Evolutionary conservation across 2,888 invertebrate species (phyloP).

Genomic region (Tachina lurida): DNA sequence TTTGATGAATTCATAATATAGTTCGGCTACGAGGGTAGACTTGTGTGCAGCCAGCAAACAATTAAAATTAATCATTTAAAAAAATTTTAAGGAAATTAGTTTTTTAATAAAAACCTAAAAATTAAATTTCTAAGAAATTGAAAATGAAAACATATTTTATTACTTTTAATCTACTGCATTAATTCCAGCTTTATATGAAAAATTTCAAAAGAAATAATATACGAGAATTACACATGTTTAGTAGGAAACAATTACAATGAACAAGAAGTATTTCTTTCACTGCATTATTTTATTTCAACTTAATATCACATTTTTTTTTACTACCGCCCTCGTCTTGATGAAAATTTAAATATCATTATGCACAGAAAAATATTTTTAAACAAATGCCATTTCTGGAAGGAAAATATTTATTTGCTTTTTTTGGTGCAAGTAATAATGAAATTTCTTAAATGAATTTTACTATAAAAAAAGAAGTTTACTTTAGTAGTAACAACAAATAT

Average conservation of each 20-base stretch:
- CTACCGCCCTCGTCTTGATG: background rate
- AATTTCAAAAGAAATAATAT: too few species aligned
- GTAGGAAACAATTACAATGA: too few species aligned
- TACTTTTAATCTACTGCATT: too few species aligned
- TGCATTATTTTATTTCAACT: background rate
- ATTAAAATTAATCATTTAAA: background rate
- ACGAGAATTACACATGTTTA: too few species aligned
- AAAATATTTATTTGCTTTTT: slow-evolving; percentile 27
- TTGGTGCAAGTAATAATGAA: slow-evolving; percentile 11
- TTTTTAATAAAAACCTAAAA: background rate
- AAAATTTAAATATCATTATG: slow-evolving; percentile 54
- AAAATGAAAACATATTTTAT: too few species aligned
- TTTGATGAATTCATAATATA: slow-evolving; percentile 62
- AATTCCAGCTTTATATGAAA: too few species aligned
- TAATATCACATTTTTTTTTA: background rate
- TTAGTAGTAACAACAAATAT: background rate
- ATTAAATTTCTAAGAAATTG: background rate
- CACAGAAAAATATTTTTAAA: background rate
- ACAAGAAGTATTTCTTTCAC: too few species aligned
- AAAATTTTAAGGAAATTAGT: background rate
- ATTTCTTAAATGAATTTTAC: slow-evolving; percentile 28
- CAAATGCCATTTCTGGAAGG: slow-evolving; percentile 20
- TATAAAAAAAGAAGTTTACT: background rate
- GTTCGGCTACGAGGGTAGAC: slow-evolving; percentile 7
- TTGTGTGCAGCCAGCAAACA: background rate